phyloP scores from a whole-genome alignment of 1,140 invertebrate genomes.

The Dendroctonus ponderosae region DNA sequence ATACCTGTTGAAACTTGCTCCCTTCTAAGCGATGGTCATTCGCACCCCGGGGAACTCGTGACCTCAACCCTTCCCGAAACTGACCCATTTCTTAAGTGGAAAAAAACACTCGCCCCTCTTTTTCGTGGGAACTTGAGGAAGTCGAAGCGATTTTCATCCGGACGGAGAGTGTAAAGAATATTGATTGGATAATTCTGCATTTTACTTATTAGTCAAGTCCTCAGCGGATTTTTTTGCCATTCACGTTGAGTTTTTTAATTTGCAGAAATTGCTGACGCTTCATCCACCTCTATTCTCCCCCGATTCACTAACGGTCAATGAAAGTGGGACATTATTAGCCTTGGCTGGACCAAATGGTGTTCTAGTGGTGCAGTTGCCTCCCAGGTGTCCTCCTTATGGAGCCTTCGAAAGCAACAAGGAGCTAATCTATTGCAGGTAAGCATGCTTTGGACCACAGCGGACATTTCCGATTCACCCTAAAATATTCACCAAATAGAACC shows the following conservation, averaged over 20 bases:
- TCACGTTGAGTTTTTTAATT: slow-evolving; percentile 11
- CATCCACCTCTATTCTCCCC: slow-evolving; percentile 44
- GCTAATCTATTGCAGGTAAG: slow-evolving; percentile 47
- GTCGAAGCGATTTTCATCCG: too few relatives aligned
- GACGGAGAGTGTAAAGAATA: too few relatives aligned
- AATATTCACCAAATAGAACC: too few relatives aligned
- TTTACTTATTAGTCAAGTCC: too few relatives aligned
- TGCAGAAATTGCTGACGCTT: slow-evolving; percentile 47
- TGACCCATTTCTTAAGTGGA: slow-evolving; percentile 3
- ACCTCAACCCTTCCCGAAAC: slow-evolving; percentile 10
- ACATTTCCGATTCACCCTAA: too few relatives aligned
- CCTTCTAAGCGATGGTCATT: background rate
- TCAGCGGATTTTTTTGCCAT: slow-evolving; percentile 5
- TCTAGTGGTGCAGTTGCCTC: slow-evolving; percentile 45
- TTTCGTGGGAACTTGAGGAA: too few relatives aligned
- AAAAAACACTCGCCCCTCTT: background rate
- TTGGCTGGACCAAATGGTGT: slow-evolving; percentile 45
- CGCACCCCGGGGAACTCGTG: slow-evolving; percentile 6
- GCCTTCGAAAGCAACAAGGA: slow-evolving; percentile 48
- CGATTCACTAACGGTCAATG: slow-evolving; percentile 43
- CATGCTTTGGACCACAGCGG: background rate
- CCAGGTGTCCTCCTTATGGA: slow-evolving; percentile 45
- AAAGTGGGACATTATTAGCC: slow-evolving; percentile 42
- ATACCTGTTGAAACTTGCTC: slow-evolving; percentile 2
- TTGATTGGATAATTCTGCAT: too few relatives aligned